These are phyloP conservation scores for western clawed frog (Xenopus tropicalis) DNA, from an alignment of 2,113 vertebrate species.

Conservation along the genomic window DNA sequence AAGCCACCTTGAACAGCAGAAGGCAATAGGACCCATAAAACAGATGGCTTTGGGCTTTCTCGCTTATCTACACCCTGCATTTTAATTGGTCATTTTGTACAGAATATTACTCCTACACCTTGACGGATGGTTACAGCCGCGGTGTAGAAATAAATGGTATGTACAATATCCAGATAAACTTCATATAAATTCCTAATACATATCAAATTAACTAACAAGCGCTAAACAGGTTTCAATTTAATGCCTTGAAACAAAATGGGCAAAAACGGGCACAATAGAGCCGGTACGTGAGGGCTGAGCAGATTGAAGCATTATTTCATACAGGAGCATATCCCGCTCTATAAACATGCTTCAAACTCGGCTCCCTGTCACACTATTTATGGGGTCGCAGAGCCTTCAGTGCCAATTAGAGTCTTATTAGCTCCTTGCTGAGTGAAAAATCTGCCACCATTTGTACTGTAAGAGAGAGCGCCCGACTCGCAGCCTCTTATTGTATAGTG, in stretches of 20 bases:
- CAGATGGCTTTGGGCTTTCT: not conserved
- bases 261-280: not conserved
- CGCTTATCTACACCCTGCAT: not conserved
- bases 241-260: conserved; percentile 1
- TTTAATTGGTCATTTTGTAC: conserved; percentile 15
- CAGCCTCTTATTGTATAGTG: conserved; percentile 5
- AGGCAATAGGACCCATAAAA: not conserved
- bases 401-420: conserved; percentile 45
- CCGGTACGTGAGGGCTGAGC: conserved; percentile 2
- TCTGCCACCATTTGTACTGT: conserved; percentile 34
- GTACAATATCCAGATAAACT: not conserved
- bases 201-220: not conserved
- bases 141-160: not conserved
- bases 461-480: conserved; percentile 27
- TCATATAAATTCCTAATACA: conserved; percentile 4
- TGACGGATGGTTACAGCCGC: not conserved
- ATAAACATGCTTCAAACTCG: conserved; percentile 40
- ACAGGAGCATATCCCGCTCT: conserved; percentile 19
- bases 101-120: not conserved
- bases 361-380: conserved; percentile 38
- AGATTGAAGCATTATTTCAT: conserved; percentile 29
- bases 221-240: conserved; percentile 16
- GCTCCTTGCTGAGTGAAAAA: conserved; percentile 40
- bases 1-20: conserved; percentile 15
- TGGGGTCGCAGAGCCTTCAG: conserved; percentile 38